Evolutionary conservation across 1,140 invertebrate genomes (phyloP).

Genomic region (Pinna nobilis): DNA sequence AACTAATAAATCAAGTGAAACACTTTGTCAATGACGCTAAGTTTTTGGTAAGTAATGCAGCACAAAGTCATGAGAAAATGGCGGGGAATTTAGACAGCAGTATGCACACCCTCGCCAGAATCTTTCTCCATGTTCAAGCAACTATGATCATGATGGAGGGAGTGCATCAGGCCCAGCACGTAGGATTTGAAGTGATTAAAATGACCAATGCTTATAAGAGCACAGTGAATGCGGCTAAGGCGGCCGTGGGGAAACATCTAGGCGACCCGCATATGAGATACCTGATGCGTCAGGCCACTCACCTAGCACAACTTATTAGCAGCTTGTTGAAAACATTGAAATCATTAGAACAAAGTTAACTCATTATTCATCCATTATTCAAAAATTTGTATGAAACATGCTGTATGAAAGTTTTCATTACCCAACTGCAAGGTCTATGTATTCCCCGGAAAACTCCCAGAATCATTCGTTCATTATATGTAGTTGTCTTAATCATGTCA

Average conservation of each 20-base stretch:
- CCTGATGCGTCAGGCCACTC: constrained; percentile 84
- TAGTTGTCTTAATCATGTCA: too few species aligned
- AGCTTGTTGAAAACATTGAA: constrained; percentile 86
- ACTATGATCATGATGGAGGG: constrained; percentile 79
- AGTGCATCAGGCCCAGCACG: constrained; percentile 85
- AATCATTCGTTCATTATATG: too few species aligned
- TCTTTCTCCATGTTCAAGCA: constrained; percentile 75
- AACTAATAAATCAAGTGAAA: constrained; percentile 85
- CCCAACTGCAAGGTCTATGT: too few species aligned
- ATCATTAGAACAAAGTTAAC: constrained; percentile 79
- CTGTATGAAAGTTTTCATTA: too few species aligned
- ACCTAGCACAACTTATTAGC: constrained; percentile 86
- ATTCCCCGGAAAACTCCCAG: too few species aligned
- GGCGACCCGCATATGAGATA: constrained; percentile 76
- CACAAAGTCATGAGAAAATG: constrained; percentile 78
- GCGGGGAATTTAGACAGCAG: constrained; percentile 75
- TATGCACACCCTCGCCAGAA: constrained; percentile 67
- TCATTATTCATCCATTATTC: too few species aligned
- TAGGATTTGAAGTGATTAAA: constrained; percentile 86
- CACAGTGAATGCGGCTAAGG: constrained; percentile 74
- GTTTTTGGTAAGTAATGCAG: constrained; percentile 86
- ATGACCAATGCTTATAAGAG: constrained; percentile 85
- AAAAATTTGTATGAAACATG: too few species aligned
- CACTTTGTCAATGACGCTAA: constrained; percentile 89
- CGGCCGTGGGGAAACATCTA: constrained; percentile 70